Percentiles rank a stretch among this genome's conserved stretches.
phyloP scores from a whole-genome alignment of 2,797 vertebrate species.

The Sylvilagus floridanus region DNA sequence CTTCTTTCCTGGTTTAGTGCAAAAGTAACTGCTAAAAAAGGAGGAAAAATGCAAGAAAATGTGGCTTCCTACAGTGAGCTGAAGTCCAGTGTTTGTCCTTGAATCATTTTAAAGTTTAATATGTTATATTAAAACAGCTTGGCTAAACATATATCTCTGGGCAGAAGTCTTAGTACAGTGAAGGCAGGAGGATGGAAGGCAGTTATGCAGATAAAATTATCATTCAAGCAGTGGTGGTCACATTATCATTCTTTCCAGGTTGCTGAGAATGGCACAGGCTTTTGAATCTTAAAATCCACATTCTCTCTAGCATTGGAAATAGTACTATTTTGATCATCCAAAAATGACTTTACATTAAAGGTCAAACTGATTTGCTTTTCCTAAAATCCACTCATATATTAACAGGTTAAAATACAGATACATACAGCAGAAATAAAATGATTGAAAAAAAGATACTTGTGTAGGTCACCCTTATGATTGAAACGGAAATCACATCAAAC shows the following conservation, averaged over 20 bases:
- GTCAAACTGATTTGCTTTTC: slow-evolving; percentile 73
- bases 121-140: slow-evolving; percentile 73
- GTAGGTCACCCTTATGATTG: slow-evolving; percentile 71
- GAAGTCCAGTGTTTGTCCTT: slow-evolving; percentile 75
- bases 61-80: slow-evolving; percentile 49
- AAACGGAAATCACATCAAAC: slow-evolving; percentile 79
- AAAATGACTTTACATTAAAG: slow-evolving; percentile 78
- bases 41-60: slow-evolving; percentile 69
- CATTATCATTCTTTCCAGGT: slow-evolving; percentile 73
- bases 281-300: slow-evolving; percentile 72
- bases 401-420: slow-evolving; percentile 73
- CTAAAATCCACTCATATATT: slow-evolving; percentile 63
- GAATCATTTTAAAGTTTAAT: slow-evolving; percentile 80
- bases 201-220: slow-evolving; percentile 76
- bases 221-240: slow-evolving; percentile 55
- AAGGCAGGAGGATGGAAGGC: slow-evolving; percentile 58
- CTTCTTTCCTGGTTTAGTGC: slow-evolving; percentile 65
- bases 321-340: slow-evolving; percentile 68
- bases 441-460: slow-evolving; percentile 54
- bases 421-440: slow-evolving; percentile 61
- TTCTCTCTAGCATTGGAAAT: slow-evolving; percentile 46
- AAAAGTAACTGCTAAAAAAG: slow-evolving; percentile 62
- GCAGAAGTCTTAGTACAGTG: slow-evolving; percentile 68
- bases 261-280: background rate
- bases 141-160: slow-evolving; percentile 75